Evolutionary conservation across 2,797 vertebrate species (phyloP).

Genomic region (Alosa sapidissima): DNA sequence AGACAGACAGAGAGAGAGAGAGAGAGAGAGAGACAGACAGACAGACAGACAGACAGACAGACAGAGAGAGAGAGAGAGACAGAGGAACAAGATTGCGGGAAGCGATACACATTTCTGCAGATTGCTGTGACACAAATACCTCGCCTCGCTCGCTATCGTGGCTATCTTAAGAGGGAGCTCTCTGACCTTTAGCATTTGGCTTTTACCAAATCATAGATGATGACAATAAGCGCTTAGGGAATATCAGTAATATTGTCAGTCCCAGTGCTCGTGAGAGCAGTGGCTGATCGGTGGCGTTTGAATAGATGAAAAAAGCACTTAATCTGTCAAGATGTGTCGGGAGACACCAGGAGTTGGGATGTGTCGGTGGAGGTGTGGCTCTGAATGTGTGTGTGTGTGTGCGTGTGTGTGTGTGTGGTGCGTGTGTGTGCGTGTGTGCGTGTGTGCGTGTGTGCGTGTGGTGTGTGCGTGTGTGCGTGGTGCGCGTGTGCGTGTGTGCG

Average conservation of each 20-base stretch:
- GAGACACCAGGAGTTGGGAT: slow-evolving; percentile 53
- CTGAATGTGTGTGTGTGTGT: slow-evolving; percentile 31
- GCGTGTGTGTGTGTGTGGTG: too few relatives aligned
- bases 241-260: slow-evolving; percentile 63
- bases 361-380: slow-evolving; percentile 49
- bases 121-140: slow-evolving; percentile 54
- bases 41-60: slow-evolving; percentile 14
- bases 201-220: slow-evolving; percentile 56
- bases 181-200: slow-evolving; percentile 61
- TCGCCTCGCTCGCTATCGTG: slow-evolving; percentile 46
- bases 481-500: too few relatives aligned
- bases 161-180: slow-evolving; percentile 58
- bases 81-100: slow-evolving; percentile 37
- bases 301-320: slow-evolving; percentile 70
- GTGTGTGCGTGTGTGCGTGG: too few relatives aligned
- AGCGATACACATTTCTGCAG: slow-evolving; percentile 44
- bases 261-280: slow-evolving; percentile 55
- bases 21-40: slow-evolving; percentile 37
- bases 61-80: slow-evolving; percentile 13
- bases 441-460: too few relatives aligned
- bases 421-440: slow-evolving; percentile 38
- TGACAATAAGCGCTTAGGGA: slow-evolving; percentile 66
- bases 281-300: slow-evolving; percentile 33
- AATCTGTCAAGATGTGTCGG: slow-evolving; percentile 70
- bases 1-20: background rate